Base-by-base conservation (phyloP, 2,797 vertebrate species). In the Cynopterus sphinx region DNA sequence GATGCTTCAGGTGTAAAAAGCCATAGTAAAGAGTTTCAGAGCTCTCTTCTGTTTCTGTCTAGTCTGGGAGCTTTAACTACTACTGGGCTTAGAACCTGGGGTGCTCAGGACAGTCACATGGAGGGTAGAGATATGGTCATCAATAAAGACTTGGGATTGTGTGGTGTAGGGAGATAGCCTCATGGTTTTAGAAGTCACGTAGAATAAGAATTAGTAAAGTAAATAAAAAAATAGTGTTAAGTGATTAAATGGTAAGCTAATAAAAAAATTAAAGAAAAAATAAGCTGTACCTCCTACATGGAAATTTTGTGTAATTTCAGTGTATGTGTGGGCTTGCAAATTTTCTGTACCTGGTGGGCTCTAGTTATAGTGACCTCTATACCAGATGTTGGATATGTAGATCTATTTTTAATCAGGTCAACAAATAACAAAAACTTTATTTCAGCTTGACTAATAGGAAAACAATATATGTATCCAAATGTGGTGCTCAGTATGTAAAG, bases 291-390 rank as follows among this genome's bases (percentile, higher is more conserved):
- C 10, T 93, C 17, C 63, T 96, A 85, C 84, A 59, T 92, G 12
- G 24, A 36, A 85, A 70, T 96, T 92, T 94, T 74, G 13, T 57
- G 79, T 71, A 46, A 67, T 87, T 28, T 96, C 82, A 88, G 55
- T 68, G 31, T 55, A 71, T 17, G n/a, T 87, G 21, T 84, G 87
- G 24, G 77, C 28, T 33, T 78, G 71, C 2, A 88, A 6, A 51
- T 19, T 95, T 97, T 92, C 53, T 95, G 49, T 91, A 96, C 82
- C 75, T 94, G 63, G 28, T 94, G 49, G 78, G 31, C 95, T 71
- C 77, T 87, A 96, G 24, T 74, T 95, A 61, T 28, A 51, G 46
- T 95, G 95, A 96, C 36, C 39, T 9, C 39, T 97, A n/a, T 63
- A 31, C 28, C 84, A 49, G 71, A 86, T 97, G 26, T 79, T 97